Base-by-base conservation (phyloP, 2,797 vertebrate species). In the Rhabdomys pumilio region DNA sequence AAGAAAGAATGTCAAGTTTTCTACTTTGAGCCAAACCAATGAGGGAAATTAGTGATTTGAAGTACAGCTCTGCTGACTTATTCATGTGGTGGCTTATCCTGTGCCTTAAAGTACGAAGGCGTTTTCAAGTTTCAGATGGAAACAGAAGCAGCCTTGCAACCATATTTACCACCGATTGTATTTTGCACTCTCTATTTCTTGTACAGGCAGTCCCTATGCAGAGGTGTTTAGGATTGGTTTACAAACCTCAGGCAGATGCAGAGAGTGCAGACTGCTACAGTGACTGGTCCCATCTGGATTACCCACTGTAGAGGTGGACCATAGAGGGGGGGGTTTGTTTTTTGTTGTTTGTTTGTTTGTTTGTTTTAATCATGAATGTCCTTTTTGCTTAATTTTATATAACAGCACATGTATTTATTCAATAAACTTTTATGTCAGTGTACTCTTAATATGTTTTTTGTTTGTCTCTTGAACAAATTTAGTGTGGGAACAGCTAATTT, bases 361-460 rank as follows among this genome's bases (percentile, higher is more conserved):
- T 53, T 38, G 14, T 97, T 98, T 97, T 95, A 87, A 22, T 93
- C 97, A 95, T 77, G 97, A 97, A 96, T 98, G 97, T 96, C 97
- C 97, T 98, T 98, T 98, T 96, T 96, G 97, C 97, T 98, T 97
- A 97, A 98, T 98, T 98, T 98, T 97, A 94, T 96, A 96, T 97
- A 98, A 96, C 96, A 95, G 73, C 97, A 98, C 98, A 98, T 98
- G 98, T 98, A 98, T 99, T 98, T 98, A 98, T 98, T 98, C 98
- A 98, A 98, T 99, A 98, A 97, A 95, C 96, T 96, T 98, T 1
- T 98, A 96, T 80, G 93, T 97, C 97, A 93, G 76, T 96, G 3
- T 0, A 59, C 63, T 96, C 97, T 67, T 93, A 93, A 26, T 65
- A 76, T 57, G 83, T 81, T 73, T 93, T 83, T 79, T 34, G 57